Conservation (phyloP, 2,888 invertebrate species). For the Epicampocera succincta region DNA sequence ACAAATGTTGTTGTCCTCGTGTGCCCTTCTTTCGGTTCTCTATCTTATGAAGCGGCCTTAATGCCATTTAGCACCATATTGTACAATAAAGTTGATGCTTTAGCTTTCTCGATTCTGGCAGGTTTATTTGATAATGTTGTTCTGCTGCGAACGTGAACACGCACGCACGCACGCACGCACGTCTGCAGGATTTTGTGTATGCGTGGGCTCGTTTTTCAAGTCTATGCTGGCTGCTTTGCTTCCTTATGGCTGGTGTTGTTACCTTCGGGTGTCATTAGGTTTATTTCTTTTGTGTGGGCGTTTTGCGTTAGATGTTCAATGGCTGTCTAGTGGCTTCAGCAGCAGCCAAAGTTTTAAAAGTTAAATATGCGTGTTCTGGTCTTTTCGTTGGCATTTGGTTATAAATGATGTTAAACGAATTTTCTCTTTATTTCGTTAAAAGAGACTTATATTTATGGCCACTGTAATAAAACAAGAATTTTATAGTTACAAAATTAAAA, state of each 20-base stretch:
- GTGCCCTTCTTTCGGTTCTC: neutral
- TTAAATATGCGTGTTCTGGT: conserved; percentile 50
- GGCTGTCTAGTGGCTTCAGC: neutral
- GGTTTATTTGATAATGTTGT: conserved; percentile 27
- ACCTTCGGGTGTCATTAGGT: conserved; percentile 75
- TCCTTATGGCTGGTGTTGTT: conserved; percentile 67
- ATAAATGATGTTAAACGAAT: conserved; percentile 4
- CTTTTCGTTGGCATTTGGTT: conserved; percentile 40
- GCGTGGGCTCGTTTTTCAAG: conserved; percentile 14
- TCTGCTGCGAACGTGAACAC: neutral
- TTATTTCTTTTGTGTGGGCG: conserved; percentile 42
- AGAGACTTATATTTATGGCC: neutral
- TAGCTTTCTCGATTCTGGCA: conserved; percentile 15
- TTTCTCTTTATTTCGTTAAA: conserved; percentile 5
- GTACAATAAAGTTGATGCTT: conserved; percentile 24
- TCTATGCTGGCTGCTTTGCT: conserved; percentile 53
- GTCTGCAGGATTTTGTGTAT: neutral
- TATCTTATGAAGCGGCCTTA: conserved; percentile 4
- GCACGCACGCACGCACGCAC: too few species aligned
- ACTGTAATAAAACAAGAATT: neutral
- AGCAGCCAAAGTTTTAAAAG: conserved; percentile 14
- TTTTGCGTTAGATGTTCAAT: conserved; percentile 18
- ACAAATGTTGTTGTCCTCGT: neutral
- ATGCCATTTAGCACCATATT: conserved; percentile 30
- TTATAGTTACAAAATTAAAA: neutral